These are phyloP conservation scores for Mesorhabditis sp. DNA, from an alignment of 2,888 invertebrate genomes.

Conservation along the genomic window DNA sequence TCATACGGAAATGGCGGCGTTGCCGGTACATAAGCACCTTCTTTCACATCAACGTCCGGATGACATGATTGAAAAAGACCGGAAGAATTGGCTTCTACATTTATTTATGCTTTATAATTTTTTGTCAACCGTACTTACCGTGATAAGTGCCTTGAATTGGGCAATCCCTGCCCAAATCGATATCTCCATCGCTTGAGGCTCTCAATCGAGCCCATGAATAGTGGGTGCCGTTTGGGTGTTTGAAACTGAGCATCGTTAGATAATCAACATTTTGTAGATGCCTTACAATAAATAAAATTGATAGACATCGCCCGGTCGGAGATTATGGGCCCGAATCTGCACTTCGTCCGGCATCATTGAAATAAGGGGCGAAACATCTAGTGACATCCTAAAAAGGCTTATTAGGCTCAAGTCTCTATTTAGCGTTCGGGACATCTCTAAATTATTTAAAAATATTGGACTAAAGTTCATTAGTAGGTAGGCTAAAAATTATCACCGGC, in stretches of 20 bases:
- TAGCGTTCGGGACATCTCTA: too few relatives aligned
- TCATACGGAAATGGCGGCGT: conserved; percentile 2
- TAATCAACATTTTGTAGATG: not conserved
- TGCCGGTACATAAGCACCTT: not conserved
- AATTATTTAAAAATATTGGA: too few relatives aligned
- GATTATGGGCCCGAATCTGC: not conserved
- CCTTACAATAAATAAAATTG: not conserved
- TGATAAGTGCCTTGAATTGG: not conserved
- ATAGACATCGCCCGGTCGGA: not conserved
- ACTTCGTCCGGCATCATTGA: conserved; percentile 3
- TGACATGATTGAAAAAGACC: conserved; percentile 6
- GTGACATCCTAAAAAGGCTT: not conserved
- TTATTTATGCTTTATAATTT: not conserved
- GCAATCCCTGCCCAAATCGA: conserved; percentile 1
- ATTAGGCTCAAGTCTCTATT: too few relatives aligned
- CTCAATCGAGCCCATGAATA: not conserved
- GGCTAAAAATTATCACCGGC: too few relatives aligned
- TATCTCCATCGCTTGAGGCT: not conserved
- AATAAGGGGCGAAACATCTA: not conserved
- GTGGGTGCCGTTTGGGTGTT: conserved; percentile 5
- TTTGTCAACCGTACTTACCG: conserved; percentile 1
- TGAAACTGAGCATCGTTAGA: not conserved
- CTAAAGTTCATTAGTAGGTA: too few relatives aligned
- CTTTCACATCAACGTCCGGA: not conserved
- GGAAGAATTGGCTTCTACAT: not conserved